Percentiles rank a stretch among this genome's conserved stretches.
These are phyloP conservation scores for Agonopterix alstromeriana DNA, from an alignment of 2,888 invertebrate genomes.

Conservation along the genomic window DNA sequence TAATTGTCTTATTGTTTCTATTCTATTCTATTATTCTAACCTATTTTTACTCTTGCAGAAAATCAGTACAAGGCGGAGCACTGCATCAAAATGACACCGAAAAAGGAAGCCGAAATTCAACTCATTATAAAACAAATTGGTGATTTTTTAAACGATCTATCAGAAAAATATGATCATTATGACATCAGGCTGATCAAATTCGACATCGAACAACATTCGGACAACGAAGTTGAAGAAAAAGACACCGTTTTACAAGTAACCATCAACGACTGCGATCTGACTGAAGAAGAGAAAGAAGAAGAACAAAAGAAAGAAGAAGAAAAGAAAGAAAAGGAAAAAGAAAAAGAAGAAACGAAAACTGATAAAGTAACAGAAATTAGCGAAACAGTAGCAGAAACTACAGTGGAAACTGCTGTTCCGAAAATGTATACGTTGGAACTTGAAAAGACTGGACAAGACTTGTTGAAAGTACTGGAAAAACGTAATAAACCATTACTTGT, in stretches of 20 bases:
- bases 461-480: background rate
- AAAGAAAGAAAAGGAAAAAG: background rate
- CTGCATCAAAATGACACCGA: slow-evolving; percentile 12
- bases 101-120: slow-evolving; percentile 10
- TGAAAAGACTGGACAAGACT: background rate
- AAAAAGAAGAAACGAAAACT: background rate
- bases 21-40: no score
- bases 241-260: background rate
- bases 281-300: background rate
- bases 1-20: no score
- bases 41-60: no score
- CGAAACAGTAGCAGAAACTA: background rate
- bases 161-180: slow-evolving; percentile 9
- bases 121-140: slow-evolving; percentile 10
- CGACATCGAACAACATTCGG: slow-evolving; percentile 7
- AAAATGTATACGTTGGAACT: background rate
- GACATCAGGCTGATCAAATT: slow-evolving; percentile 13
- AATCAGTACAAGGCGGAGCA: slow-evolving; percentile 4
- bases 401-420: background rate
- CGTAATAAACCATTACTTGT: background rate
- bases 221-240: slow-evolving; percentile 3
- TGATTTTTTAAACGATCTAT: slow-evolving; percentile 9
- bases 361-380: background rate
- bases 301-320: background rate
- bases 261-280: slow-evolving; percentile 9